These are phyloP conservation scores for Oriolus oriolus DNA, from an alignment of 2,113 vertebrate species.

Conservation along the genomic window DNA sequence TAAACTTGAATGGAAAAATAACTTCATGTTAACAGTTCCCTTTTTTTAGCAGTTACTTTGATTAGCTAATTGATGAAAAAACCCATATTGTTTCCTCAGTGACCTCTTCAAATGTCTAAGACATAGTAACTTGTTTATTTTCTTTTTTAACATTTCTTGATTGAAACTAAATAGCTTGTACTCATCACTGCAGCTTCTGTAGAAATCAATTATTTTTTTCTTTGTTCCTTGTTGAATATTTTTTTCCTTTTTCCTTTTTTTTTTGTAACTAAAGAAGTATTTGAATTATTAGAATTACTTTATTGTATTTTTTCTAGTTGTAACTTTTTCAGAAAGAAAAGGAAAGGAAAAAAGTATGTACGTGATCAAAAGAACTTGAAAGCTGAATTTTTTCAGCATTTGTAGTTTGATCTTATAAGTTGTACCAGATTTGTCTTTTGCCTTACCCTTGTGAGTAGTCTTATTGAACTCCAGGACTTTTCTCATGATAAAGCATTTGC, in stretches of 20 bases:
- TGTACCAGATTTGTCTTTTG: neutral
- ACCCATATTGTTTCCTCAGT: neutral
- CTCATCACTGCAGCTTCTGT: neutral
- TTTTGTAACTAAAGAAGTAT: neutral
- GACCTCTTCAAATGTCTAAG: neutral
- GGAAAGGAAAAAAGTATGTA: neutral
- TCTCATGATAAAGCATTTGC: conserved; percentile 2
- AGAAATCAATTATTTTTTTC: neutral
- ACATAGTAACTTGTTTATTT: neutral
- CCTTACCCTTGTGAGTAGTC: conserved; percentile 27
- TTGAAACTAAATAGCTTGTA: neutral
- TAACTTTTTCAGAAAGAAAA: neutral
- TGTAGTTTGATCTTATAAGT: conserved; percentile 1
- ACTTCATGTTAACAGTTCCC: neutral
- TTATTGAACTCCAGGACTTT: conserved; percentile 25
- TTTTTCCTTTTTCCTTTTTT: neutral
- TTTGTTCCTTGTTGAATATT: neutral
- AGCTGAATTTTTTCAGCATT: neutral
- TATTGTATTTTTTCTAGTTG: neutral
- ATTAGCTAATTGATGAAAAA: neutral
- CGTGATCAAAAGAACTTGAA: conserved; percentile 28
- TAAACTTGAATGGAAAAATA: neutral
- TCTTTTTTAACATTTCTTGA: neutral
- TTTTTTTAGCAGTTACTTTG: neutral
- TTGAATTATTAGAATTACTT: neutral